Evolutionary conservation across 2,888 invertebrate genomes (phyloP).

Genomic region (Drosophila nr. fundita): DNA sequence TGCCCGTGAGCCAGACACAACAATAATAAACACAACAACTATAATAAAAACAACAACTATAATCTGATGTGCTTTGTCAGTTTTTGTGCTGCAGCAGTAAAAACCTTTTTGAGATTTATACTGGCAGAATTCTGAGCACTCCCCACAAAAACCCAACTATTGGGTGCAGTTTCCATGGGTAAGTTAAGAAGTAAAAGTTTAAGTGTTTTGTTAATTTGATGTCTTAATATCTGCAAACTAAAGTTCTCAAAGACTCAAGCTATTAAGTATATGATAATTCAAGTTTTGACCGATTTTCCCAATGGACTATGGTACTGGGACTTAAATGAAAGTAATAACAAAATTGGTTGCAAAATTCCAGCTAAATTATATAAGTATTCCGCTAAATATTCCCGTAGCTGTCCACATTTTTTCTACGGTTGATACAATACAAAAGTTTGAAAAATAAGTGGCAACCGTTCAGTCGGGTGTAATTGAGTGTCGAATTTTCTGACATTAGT

Average conservation of each 20-base stretch:
- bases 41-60: background rate
- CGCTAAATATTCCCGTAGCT: background rate
- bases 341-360: background rate
- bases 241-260: background rate
- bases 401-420: background rate
- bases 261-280: background rate
- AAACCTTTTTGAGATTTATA: constrained; percentile 31
- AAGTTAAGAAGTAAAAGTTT: background rate
- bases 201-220: background rate
- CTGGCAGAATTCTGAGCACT: background rate
- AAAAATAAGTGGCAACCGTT: no score
- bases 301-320: background rate
- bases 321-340: background rate
- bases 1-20: constrained; percentile 11
- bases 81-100: constrained; percentile 34
- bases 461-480: no score
- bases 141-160: background rate
- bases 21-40: constrained; percentile 3
- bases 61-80: constrained; percentile 24
- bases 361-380: background rate
- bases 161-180: background rate
- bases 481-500: no score
- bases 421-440: no score
- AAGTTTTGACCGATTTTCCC: background rate
- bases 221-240: background rate